Percentiles rank a stretch among this genome's conserved stretches.
These are phyloP conservation scores for Emmelina monodactyla DNA, from an alignment of 2,888 invertebrate genomes.

Conservation along the genomic window DNA sequence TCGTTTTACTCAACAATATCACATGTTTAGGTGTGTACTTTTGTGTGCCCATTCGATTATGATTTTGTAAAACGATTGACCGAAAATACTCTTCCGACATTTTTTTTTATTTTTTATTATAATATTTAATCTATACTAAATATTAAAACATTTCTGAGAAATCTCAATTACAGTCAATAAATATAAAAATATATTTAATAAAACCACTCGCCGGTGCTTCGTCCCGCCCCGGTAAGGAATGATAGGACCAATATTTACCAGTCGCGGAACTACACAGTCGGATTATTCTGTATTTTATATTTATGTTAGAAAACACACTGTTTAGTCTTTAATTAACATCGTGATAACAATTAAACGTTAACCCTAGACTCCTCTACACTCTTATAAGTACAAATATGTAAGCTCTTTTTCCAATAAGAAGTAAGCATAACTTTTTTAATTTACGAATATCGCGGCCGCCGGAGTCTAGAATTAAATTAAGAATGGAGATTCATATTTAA, in stretches of 20 bases:
- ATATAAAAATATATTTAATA: slow-evolving; percentile 29
- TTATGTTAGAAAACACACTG: slow-evolving; percentile 31
- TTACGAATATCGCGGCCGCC: neutral
- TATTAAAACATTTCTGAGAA: slow-evolving; percentile 19
- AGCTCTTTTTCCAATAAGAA: slow-evolving; percentile 1
- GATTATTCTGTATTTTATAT: slow-evolving; percentile 4
- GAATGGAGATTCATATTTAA: neutral
- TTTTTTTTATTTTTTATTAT: slow-evolving; percentile 5
- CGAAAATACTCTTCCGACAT: slow-evolving; percentile 1
- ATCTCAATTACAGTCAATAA: slow-evolving; percentile 15
- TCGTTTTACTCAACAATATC: slow-evolving; percentile 56
- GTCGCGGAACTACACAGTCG: slow-evolving; percentile 44
- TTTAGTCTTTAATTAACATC: slow-evolving; percentile 26
- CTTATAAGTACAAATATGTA: neutral
- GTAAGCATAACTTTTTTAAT: neutral
- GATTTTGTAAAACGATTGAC: neutral
- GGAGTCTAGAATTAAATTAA: neutral
- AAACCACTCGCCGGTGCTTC: slow-evolving; percentile 24
- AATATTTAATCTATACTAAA: slow-evolving; percentile 6
- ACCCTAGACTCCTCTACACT: neutral
- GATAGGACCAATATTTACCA: slow-evolving; percentile 70
- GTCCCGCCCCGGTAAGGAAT: slow-evolving; percentile 68
- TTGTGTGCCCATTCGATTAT: slow-evolving; percentile 36
- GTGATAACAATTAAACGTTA: neutral
- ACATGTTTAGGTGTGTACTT: slow-evolving; percentile 56